Percentiles rank a stretch among this genome's conserved stretches.
phyloP scores from a whole-genome alignment of 2,888 invertebrate genomes.

The Drosophila testacea region DNA sequence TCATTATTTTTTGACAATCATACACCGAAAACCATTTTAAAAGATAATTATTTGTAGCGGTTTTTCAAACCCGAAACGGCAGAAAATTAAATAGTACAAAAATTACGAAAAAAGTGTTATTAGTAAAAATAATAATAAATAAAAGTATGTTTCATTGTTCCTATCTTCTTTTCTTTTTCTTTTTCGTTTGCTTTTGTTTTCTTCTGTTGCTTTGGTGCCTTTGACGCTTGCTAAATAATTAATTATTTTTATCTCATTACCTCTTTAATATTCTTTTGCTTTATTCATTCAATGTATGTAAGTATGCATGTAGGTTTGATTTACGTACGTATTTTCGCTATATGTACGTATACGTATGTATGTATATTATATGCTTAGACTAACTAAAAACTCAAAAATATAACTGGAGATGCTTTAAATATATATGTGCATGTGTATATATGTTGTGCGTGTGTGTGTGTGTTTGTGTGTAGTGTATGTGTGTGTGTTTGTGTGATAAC shows the following conservation, averaged over 20 bases:
- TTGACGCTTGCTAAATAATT: conserved; percentile 24
- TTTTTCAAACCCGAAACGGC: conserved; percentile 39
- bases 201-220: conserved; percentile 53
- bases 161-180: not conserved
- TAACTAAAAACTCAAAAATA: conserved; percentile 33
- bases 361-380: conserved; percentile 1
- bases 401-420: conserved; percentile 11
- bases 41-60: conserved; percentile 7
- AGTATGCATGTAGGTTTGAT: not conserved
- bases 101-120: not conserved
- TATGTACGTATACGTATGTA: conserved; percentile 5
- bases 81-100: conserved; percentile 12
- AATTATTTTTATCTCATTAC: conserved; percentile 13
- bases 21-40: not conserved
- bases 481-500: conserved; percentile 26
- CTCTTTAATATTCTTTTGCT: conserved; percentile 20
- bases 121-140: conserved; percentile 9
- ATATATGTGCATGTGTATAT: not conserved
- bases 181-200: conserved; percentile 9
- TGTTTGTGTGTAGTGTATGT: not conserved
- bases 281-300: conserved; percentile 24
- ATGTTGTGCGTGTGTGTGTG: not conserved
- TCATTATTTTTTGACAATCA: not conserved
- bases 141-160: not conserved
- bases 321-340: conserved; percentile 1